These are phyloP conservation scores for Eupithecia dodoneata DNA, from an alignment of 2,888 invertebrate species.

Conservation along the genomic window DNA sequence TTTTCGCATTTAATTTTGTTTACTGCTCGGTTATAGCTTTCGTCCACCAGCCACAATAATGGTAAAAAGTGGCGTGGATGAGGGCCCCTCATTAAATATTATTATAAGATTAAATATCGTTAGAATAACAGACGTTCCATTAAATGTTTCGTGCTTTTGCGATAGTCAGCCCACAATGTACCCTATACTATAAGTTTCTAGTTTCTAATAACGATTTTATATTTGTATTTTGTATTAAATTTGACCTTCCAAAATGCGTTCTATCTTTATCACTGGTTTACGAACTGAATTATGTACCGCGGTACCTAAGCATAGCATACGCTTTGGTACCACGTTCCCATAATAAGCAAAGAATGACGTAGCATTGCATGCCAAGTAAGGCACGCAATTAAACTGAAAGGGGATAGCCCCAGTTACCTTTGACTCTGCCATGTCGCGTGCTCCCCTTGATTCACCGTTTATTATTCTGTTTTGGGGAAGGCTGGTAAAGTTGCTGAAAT, in stretches of 20 bases:
- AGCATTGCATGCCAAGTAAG: slow-evolving; percentile 67
- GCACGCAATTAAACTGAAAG: slow-evolving; percentile 72
- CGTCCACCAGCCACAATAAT: too few relatives aligned
- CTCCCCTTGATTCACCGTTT: slow-evolving; percentile 71
- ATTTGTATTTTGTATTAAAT: not conserved
- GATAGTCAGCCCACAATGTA: too few relatives aligned
- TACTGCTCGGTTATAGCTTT: too few relatives aligned
- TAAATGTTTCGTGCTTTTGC: not conserved
- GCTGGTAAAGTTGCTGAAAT: slow-evolving; percentile 61
- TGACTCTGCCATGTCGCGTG: slow-evolving; percentile 78
- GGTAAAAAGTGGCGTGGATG: too few relatives aligned
- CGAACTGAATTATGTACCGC: too few relatives aligned
- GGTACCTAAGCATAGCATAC: not conserved
- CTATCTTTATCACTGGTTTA: not conserved
- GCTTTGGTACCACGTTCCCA: not conserved
- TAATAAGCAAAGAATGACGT: slow-evolving; percentile 22
- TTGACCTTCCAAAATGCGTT: not conserved
- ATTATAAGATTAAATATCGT: not conserved
- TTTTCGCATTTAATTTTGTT: too few relatives aligned
- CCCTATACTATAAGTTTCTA: too few relatives aligned
- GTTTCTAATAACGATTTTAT: too few relatives aligned
- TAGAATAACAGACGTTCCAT: not conserved
- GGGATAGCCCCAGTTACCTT: slow-evolving; percentile 66
- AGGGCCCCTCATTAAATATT: too few relatives aligned
- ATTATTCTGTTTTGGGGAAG: slow-evolving; percentile 68